These are phyloP conservation scores for Xanthia icteritia DNA, from an alignment of 2,888 invertebrate species.

Conservation along the genomic window DNA sequence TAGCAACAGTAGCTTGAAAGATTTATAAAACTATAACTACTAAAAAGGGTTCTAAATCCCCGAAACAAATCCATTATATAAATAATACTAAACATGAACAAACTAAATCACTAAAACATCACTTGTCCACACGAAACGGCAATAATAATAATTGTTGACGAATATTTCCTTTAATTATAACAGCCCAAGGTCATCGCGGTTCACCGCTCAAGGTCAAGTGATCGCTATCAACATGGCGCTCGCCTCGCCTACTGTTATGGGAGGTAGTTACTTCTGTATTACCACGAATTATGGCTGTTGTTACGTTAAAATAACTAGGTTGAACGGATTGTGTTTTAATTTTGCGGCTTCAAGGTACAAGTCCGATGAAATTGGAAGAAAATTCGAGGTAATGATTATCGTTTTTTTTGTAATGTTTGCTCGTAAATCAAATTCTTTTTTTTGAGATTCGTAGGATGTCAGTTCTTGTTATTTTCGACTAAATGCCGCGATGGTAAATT, in stretches of 20 bases:
- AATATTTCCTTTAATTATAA: slow-evolving; percentile 62
- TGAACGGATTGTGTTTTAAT: slow-evolving; percentile 48
- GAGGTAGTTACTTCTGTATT: slow-evolving; percentile 41
- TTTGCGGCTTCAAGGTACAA: background rate
- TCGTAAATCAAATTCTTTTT: background rate
- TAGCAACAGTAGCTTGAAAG: background rate
- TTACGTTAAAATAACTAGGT: slow-evolving; percentile 25
- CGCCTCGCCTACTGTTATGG: slow-evolving; percentile 7
- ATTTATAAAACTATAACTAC: too few relatives aligned
- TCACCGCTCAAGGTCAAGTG: slow-evolving; percentile 50
- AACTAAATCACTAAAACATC: slow-evolving; percentile 43
- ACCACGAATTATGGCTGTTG: slow-evolving; percentile 11
- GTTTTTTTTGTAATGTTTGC: background rate
- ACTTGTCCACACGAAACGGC: slow-evolving; percentile 54
- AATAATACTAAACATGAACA: slow-evolving; percentile 27
- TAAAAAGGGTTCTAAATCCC: background rate
- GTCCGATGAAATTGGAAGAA: slow-evolving; percentile 2
- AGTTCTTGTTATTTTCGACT: background rate
- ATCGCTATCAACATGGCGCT: slow-evolving; percentile 36
- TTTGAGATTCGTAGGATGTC: background rate
- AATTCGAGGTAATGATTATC: background rate
- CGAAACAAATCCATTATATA: background rate
- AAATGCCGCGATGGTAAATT: background rate
- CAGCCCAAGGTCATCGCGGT: slow-evolving; percentile 45
- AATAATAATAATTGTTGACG: slow-evolving; percentile 53